Percentiles rank a stretch among this genome's conserved stretches.
phyloP scores from a whole-genome alignment of 2,797 vertebrate species.

The Crocidura indochinensis region DNA sequence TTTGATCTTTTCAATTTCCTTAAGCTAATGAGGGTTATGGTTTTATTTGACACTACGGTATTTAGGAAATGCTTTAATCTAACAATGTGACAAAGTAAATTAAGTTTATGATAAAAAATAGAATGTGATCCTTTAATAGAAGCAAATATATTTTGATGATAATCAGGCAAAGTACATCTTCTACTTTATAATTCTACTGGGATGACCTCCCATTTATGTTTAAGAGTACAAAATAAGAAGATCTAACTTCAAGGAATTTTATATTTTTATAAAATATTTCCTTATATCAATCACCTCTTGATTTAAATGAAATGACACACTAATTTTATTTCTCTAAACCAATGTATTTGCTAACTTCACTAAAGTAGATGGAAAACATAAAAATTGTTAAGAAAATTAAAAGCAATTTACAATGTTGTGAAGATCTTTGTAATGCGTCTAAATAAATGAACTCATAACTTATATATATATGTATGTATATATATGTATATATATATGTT shows the following conservation, averaged over 20 bases:
- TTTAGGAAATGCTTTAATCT: constrained; percentile 80
- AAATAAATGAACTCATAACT: not conserved
- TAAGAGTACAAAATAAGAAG: not conserved
- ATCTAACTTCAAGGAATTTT: constrained; percentile 41
- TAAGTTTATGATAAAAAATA: constrained; percentile 68
- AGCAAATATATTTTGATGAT: constrained; percentile 70
- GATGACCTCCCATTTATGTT: too few species aligned
- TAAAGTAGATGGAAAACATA: constrained; percentile 1
- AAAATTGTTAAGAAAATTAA: constrained; percentile 40
- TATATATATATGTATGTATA: too few species aligned
- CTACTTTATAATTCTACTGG: not conserved
- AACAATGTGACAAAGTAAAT: constrained; percentile 75
- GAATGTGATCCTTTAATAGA: constrained; percentile 51
- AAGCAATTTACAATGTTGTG: constrained; percentile 44
- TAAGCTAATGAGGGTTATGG: constrained; percentile 75
- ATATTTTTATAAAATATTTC: constrained; percentile 59
- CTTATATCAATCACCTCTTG: constrained; percentile 46
- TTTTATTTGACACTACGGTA: constrained; percentile 81
- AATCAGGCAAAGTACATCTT: constrained; percentile 41
- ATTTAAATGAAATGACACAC: constrained; percentile 55
- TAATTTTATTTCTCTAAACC: constrained; percentile 49
- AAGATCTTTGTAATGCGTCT: constrained; percentile 15
- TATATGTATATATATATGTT: constrained; percentile 14
- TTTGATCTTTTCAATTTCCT: constrained; percentile 80
- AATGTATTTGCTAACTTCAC: constrained; percentile 21